Percentiles rank a stretch among this genome's conserved stretches.
Evolutionary conservation across 1,140 invertebrate species (phyloP).

Genomic region (Philopotamus ludificatus): DNA sequence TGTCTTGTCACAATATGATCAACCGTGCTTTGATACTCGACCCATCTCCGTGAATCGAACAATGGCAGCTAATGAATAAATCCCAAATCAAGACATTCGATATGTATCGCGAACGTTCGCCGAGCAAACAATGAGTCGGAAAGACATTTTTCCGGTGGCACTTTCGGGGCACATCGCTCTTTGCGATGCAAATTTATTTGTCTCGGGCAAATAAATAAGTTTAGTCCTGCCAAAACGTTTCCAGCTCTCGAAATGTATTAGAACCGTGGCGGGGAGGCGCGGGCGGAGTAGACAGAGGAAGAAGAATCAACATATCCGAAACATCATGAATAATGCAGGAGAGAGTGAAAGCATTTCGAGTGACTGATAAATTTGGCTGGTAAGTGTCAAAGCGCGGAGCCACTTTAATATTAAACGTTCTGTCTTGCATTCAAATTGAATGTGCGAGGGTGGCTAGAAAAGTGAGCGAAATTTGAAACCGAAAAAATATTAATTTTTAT

Average conservation of each 20-base stretch:
- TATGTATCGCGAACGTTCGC: too few species aligned
- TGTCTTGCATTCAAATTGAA: constrained; percentile 12
- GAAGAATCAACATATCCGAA: constrained; percentile 39
- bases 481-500: not conserved
- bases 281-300: constrained; percentile 9
- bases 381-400: constrained; percentile 29
- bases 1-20: too few species aligned
- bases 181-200: constrained; percentile 40
- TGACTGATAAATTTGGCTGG: constrained; percentile 28
- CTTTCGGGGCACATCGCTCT: not conserved
- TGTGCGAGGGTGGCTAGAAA: too few species aligned
- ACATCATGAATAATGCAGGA: constrained; percentile 39
- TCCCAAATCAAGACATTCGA: too few species aligned
- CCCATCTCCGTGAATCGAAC: too few species aligned
- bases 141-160: too few species aligned
- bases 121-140: too few species aligned
- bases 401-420: constrained; percentile 31
- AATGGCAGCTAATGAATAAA: too few species aligned
- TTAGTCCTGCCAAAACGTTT: constrained; percentile 31
- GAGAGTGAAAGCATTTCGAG: constrained; percentile 30
- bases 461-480: too few species aligned
- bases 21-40: too few species aligned
- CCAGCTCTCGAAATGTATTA: constrained; percentile 22
- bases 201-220: constrained; percentile 40
- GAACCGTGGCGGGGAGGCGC: constrained; percentile 1